phyloP scores from a whole-genome alignment of 1,140 invertebrate species.

The Drosophila subobscura region DNA sequence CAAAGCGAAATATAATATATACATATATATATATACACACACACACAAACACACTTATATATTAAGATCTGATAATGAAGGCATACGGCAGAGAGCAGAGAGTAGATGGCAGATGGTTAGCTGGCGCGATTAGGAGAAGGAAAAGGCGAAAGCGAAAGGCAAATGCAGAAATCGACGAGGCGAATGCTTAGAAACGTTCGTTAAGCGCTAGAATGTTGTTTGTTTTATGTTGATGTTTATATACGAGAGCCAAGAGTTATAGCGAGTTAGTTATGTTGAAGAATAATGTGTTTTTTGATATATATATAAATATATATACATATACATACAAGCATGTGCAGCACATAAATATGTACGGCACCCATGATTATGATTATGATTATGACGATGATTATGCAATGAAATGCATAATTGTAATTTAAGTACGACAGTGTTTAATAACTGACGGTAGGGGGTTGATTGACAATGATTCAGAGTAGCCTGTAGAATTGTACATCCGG shows the following conservation, averaged over 20 bases:
- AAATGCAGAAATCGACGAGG: neutral
- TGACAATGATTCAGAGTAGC: no score
- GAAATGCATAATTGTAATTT: conserved; percentile 35
- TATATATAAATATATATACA: conserved; percentile 49
- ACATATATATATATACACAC: conserved; percentile 19
- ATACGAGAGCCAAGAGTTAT: conserved; percentile 73
- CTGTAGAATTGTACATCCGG: no score
- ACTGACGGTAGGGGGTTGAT: conserved; percentile 24
- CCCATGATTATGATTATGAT: conserved; percentile 27
- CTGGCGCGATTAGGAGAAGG: neutral
- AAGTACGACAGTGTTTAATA: conserved; percentile 64
- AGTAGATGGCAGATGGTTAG: conserved; percentile 13
- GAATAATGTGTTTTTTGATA: conserved; percentile 69
- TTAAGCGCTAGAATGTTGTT: conserved; percentile 74
- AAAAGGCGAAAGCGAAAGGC: conserved; percentile 2
- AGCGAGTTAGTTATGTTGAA: conserved; percentile 78
- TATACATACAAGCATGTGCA: conserved; percentile 29
- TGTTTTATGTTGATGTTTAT: conserved; percentile 80
- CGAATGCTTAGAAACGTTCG: conserved; percentile 49
- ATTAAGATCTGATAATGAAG: conserved; percentile 57
- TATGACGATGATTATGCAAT: conserved; percentile 13
- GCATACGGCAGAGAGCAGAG: conserved; percentile 27
- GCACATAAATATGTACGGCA: conserved; percentile 17
- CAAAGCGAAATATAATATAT: conserved; percentile 32
- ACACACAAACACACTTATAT: conserved; percentile 46